Conservation (phyloP, 2,888 invertebrate genomes). For the Tinea trinotella region DNA sequence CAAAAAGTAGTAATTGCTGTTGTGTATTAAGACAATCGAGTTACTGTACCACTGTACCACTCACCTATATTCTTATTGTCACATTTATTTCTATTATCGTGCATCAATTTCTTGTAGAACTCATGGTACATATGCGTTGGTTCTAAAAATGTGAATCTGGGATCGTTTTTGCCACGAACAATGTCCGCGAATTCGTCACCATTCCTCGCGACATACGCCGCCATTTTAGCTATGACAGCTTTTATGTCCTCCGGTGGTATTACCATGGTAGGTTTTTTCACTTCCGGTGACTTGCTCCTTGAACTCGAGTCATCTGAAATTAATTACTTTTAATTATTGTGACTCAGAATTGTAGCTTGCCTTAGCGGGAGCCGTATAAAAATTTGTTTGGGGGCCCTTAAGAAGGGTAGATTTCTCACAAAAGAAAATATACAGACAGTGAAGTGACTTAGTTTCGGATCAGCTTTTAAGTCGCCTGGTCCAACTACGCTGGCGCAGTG, state of each 20-base stretch:
- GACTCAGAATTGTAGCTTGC: no score
- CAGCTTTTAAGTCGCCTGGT: no score
- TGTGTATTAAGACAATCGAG: no score
- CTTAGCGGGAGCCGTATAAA: no score
- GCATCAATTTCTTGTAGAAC: slow-evolving; percentile 79
- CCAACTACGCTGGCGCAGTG: no score
- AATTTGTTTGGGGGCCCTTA: no score
- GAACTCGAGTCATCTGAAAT: slow-evolving; percentile 27
- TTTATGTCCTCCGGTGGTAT: slow-evolving; percentile 87
- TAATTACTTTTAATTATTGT: no score
- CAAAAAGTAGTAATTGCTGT: no score
- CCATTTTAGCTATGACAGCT: slow-evolving; percentile 96
- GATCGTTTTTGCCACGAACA: slow-evolving; percentile 86
- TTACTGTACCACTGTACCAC: no score
- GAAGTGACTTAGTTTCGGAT: no score
- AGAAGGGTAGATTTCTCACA: no score
- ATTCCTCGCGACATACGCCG: slow-evolving; percentile 95
- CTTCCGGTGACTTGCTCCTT: slow-evolving; percentile 43
- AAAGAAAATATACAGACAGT: no score
- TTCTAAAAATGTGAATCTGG: slow-evolving; percentile 89
- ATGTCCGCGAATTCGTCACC: slow-evolving; percentile 94
- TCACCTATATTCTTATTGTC: neutral
- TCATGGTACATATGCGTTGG: slow-evolving; percentile 82
- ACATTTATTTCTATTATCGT: slow-evolving; percentile 32
- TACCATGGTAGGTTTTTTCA: slow-evolving; percentile 51